Conservation (phyloP, 1,140 invertebrate genomes). For the Drosophila mayri region DNA sequence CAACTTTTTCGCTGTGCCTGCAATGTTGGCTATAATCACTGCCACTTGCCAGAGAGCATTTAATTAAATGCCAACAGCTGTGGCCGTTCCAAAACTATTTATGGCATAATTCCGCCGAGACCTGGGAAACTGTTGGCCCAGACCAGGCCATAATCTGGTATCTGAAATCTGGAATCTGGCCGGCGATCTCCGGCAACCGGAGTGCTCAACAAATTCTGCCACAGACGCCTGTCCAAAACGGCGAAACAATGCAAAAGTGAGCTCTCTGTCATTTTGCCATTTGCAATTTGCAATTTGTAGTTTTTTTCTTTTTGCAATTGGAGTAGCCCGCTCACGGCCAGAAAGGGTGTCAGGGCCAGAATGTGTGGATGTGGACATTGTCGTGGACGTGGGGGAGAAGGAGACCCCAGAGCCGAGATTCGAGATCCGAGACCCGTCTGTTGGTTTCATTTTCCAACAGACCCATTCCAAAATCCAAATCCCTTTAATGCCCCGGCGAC, state of each 20-base stretch:
- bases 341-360: slow-evolving; percentile 53
- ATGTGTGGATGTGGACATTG: not conserved
- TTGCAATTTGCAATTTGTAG: slow-evolving; percentile 59
- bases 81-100: slow-evolving; percentile 50
- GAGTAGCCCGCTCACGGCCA: slow-evolving; percentile 42
- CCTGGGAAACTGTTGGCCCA: slow-evolving; percentile 13
- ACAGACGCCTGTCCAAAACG: slow-evolving; percentile 42
- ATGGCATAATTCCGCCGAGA: slow-evolving; percentile 52
- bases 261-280: slow-evolving; percentile 64
- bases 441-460: slow-evolving; percentile 46
- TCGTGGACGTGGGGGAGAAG: not conserved
- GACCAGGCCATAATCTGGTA: slow-evolving; percentile 16
- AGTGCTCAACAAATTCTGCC: slow-evolving; percentile 55
- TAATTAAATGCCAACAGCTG: slow-evolving; percentile 68
- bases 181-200: slow-evolving; percentile 25
- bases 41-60: slow-evolving; percentile 59
- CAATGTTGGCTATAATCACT: slow-evolving; percentile 54
- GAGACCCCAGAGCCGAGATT: slow-evolving; percentile 2
- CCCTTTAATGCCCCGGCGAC: slow-evolving; percentile 53
- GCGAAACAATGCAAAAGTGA: slow-evolving; percentile 62
- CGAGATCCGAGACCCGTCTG: slow-evolving; percentile 16
- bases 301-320: slow-evolving; percentile 49
- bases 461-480: slow-evolving; percentile 42
- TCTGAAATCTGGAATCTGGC: slow-evolving; percentile 33
- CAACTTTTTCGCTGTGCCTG: slow-evolving; percentile 9